Base-by-base conservation (phyloP, 2,797 vertebrate species). In the Echiichthys vipera region DNA sequence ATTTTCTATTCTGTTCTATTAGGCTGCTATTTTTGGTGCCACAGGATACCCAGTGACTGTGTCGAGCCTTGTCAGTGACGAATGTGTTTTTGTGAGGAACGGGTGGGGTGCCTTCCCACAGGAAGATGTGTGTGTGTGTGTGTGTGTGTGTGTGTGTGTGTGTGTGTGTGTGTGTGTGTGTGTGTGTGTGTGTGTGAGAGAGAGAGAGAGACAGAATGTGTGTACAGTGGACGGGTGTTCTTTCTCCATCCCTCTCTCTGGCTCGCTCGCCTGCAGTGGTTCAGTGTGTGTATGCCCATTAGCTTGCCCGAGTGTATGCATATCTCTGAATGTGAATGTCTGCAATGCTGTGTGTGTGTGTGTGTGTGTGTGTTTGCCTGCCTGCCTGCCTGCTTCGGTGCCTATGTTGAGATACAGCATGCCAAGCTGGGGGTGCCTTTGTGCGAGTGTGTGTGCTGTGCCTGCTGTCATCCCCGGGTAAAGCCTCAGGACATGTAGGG, bases 401-500 rank as follows among this genome's bases (percentile, higher is more conserved):
- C 76, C 80, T 83, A 36, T 64, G 74, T 72, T 75, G 86, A 83
- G 80, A 78, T 82, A 72, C 72, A 63, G 62, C 77, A 59, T 83
- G 74, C 81, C 84, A 84, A 82, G 72, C 80, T 77, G 76, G 64
- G 81, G 78, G 81, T 79, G 68, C 57, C 65, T 75, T 30, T 81
- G 59, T 72, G 78, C 51, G 40, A 39, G 37, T 30, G 24, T 55
- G 56, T 29, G 40, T 55, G 50, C 4, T 29, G 49, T 29, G 80
- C 79, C 85, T 89, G 82, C 91, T 93, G 91, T 93, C 89, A 88
- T 89, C 86, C 83, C 18, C 49, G 89, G 88, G 89, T 92, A 90
- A 93, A 90, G 89, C 92, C 89, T 88, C 80, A 71, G 92, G 92
- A 90, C 89, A 91, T 84, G 84, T 82, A 84, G 88, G 91, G 91